Evolutionary conservation across 2,797 vertebrate species (phyloP), one percentile per base, ranked within the genome.

Genomic region (Eulemur mongoz): DNA sequence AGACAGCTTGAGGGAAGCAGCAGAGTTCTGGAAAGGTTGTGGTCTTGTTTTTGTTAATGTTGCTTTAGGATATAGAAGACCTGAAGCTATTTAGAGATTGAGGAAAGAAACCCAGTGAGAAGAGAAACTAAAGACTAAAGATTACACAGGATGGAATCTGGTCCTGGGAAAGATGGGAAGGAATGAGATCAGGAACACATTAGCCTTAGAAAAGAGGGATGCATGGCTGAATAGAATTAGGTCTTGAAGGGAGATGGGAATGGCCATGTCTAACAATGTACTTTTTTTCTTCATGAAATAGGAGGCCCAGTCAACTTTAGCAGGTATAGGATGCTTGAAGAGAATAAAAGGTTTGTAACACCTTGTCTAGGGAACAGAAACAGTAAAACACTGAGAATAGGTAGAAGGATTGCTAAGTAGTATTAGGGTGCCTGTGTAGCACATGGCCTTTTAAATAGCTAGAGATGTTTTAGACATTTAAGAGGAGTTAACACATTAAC

Each of bases 401-500:
- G 40, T 22, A 81, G 38, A 72, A 95, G n/a, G 54, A 59, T 7
- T 81, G n/a, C 38, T 65, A 83, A 87, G n/a, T 5, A 91, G 14
- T 48, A 63, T 0, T 50, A 78, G n/a, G 23, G 11, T 27, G 52
- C 20, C 27, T 18, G 17, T 15, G 18, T 65, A 96, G 22, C 61
- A 70, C 35, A 90, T 18, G 30, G 43, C 40, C 38, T 20, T 90
- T 94, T 87, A 91, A 93, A 91, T 48, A 88, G 15, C 50, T 75
- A 69, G 43, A 92, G 10, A 52, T 50, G 22, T 72, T 92, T 89
- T 7, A 69, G 73, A 82, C 12, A 88, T 90, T 89, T 89, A 93
- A 84, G 22, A 87, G 43, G 59, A 89, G 23, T 59, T 83, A 89
- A 79, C 35, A 79, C 35, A 76, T 73, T 80, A 96, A 95, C 69